Evolutionary conservation across 2,797 vertebrate species (phyloP).

Genomic region (Gymnocypris eckloni): DNA sequence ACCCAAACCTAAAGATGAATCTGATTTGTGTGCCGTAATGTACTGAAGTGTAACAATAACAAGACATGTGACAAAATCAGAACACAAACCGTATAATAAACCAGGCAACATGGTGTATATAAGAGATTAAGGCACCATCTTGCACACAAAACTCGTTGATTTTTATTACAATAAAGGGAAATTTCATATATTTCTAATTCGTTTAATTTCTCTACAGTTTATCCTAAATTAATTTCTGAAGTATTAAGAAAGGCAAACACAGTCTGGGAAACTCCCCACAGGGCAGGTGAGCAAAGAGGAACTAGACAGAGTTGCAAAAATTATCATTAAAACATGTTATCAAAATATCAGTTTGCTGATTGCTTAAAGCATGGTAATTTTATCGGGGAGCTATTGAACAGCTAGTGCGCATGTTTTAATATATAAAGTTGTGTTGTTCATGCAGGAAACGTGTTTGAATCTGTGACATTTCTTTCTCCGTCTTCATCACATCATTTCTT

Average conservation of each 20-base stretch:
- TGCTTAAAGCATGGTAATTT: background rate
- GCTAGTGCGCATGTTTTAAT: background rate
- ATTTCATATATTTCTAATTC: background rate
- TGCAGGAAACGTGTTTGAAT: background rate
- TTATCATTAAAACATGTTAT: background rate
- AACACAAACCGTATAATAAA: background rate
- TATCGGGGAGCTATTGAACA: background rate
- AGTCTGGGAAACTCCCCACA: background rate
- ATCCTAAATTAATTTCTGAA: background rate
- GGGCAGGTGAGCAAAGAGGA: background rate
- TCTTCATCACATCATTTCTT: background rate
- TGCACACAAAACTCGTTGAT: background rate
- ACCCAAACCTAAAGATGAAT: background rate
- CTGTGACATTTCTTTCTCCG: background rate
- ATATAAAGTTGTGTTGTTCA: background rate
- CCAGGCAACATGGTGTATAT: background rate
- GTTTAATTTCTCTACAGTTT: background rate
- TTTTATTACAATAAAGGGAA: background rate
- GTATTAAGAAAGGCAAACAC: background rate
- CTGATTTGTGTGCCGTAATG: background rate
- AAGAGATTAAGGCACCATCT: background rate
- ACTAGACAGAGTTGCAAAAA: background rate
- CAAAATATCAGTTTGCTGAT: background rate
- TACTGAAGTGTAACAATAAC: background rate
- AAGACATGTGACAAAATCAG: background rate